Percentiles rank a stretch among this genome's conserved stretches.
Evolutionary conservation across 2,113 vertebrate genomes (phyloP).

Genomic region (Cairina moschata): DNA sequence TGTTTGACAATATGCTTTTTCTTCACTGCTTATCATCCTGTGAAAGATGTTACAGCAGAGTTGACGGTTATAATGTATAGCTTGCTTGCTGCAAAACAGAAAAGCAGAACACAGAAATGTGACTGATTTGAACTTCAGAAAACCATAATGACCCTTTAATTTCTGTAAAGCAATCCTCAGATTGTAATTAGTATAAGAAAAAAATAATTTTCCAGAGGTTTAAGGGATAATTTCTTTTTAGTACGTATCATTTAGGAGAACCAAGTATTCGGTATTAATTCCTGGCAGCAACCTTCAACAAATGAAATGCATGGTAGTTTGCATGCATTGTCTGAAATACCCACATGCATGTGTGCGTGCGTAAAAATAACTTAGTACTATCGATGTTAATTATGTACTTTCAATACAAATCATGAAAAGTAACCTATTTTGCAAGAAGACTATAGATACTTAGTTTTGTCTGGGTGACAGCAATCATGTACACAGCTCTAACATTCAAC

Average conservation of each 20-base stretch:
- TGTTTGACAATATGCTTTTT: neutral
- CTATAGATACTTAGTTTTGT: neutral
- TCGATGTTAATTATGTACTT: neutral
- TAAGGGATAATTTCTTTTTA: neutral
- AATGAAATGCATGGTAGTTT: neutral
- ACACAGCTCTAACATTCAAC: neutral
- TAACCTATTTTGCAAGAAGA: neutral
- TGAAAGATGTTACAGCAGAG: neutral
- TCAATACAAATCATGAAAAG: neutral
- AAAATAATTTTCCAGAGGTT: neutral
- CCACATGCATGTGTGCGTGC: rapidly evolving
- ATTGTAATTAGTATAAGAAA: neutral
- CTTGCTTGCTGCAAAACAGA: neutral
- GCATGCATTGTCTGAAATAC: neutral
- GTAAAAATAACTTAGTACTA: neutral
- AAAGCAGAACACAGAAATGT: neutral
- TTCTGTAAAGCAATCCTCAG: neutral
- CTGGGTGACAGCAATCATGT: neutral
- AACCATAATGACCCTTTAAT: neutral
- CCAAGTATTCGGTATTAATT: neutral
- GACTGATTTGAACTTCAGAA: neutral
- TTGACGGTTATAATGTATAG: neutral
- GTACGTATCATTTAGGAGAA: neutral
- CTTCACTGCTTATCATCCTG: neutral
- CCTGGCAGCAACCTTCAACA: neutral